These are phyloP conservation scores for Sitophilus oryzae DNA, from an alignment of 1,140 invertebrate species.

Conservation along the genomic window DNA sequence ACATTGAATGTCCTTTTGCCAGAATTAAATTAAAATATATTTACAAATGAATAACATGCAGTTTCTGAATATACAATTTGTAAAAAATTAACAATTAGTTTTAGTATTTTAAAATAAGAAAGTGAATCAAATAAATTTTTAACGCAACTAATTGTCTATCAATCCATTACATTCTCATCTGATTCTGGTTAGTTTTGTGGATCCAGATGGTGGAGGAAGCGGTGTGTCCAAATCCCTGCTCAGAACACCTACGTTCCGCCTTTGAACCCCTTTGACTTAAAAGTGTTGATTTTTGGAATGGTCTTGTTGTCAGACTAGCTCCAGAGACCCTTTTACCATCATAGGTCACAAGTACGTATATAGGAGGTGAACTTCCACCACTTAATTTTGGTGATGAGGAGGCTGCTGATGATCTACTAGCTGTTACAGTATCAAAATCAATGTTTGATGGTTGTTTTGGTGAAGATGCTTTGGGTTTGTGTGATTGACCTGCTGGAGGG, in stretches of 20 bases:
- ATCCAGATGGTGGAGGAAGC: slow-evolving; percentile 9
- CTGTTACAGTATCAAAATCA: slow-evolving; percentile 38
- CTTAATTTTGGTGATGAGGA: neutral
- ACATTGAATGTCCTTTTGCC: too few species aligned
- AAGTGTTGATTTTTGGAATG: slow-evolving; percentile 45
- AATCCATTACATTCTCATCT: too few species aligned
- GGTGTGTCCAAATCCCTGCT: slow-evolving; percentile 37
- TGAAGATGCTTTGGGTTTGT: slow-evolving; percentile 36
- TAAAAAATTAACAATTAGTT: too few species aligned
- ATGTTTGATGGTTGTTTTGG: slow-evolving; percentile 33
- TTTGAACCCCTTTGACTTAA: slow-evolving; percentile 49
- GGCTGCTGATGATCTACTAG: neutral
- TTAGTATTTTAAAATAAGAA: too few species aligned
- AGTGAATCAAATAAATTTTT: too few species aligned
- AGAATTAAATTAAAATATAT: too few species aligned
- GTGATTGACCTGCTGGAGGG: slow-evolving; percentile 47
- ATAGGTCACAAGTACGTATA: slow-evolving; percentile 60
- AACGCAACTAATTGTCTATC: too few species aligned
- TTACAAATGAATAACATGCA: too few species aligned
- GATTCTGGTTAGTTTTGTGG: slow-evolving; percentile 33
- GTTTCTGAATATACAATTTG: too few species aligned
- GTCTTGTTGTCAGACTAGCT: slow-evolving; percentile 53
- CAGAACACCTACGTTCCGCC: slow-evolving; percentile 37
- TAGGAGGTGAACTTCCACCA: slow-evolving; percentile 40
- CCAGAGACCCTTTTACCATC: slow-evolving; percentile 66